A percentile compares a stretch with the other conserved stretches of the same genome.
phyloP scores from a whole-genome alignment of 2,888 invertebrate species.

The Hedya salicella region DNA sequence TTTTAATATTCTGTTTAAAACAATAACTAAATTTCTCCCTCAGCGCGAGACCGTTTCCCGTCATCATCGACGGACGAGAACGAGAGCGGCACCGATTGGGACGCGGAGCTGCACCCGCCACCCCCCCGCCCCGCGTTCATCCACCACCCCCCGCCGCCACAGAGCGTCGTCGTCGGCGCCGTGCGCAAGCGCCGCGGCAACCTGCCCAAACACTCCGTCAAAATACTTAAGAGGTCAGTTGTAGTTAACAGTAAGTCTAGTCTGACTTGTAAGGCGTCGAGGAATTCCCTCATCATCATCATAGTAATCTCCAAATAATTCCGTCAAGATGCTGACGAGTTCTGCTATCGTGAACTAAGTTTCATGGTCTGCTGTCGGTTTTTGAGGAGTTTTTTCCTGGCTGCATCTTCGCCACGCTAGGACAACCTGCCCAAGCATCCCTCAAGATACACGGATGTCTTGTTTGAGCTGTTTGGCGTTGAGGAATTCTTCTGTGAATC shows the following conservation, averaged over 20 bases:
- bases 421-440: conserved; percentile 11
- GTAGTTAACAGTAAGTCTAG: background rate
- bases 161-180: conserved; percentile 71
- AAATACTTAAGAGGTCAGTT: conserved; percentile 89
- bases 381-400: too few species aligned
- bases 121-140: conserved; percentile 52
- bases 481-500: too few species aligned
- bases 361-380: too few species aligned
- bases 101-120: conserved; percentile 63
- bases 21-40: background rate
- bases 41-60: conserved; percentile 88
- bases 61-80: conserved; percentile 89
- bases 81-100: conserved; percentile 85
- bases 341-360: too few species aligned
- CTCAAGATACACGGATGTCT: too few species aligned
- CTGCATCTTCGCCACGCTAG: too few species aligned
- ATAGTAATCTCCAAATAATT: too few species aligned
- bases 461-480: too few species aligned
- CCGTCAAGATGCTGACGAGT: too few species aligned
- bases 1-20: too few species aligned
- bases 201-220: conserved; percentile 96
- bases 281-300: too few species aligned
- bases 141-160: conserved; percentile 50
- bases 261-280: background rate
- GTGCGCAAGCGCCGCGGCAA: conserved; percentile 94